Conservation (phyloP, 2,797 vertebrate species). For the Myripristis jacobus region DNA sequence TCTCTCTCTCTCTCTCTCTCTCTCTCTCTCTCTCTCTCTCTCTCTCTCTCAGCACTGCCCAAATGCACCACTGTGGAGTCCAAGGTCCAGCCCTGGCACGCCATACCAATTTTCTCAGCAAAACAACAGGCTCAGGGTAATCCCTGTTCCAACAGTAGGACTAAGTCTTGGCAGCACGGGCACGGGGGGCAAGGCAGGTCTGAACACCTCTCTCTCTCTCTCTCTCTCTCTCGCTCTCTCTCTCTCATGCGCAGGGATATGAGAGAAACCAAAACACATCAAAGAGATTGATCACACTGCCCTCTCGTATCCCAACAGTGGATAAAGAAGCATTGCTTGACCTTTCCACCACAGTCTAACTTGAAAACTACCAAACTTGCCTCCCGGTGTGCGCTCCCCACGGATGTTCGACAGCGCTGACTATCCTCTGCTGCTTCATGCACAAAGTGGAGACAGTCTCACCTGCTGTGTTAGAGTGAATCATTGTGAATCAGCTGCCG, state of each 20-base stretch:
- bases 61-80: constrained; percentile 32
- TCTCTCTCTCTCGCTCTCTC: not conserved
- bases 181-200: constrained; percentile 29
- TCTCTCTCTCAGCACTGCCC: constrained; percentile 14
- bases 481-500: constrained; percentile 64
- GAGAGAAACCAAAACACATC: constrained; percentile 36
- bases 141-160: constrained; percentile 51
- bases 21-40: not conserved
- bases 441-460: constrained; percentile 53
- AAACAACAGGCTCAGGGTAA: constrained; percentile 67
- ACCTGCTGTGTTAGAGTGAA: constrained; percentile 67
- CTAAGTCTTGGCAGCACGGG: constrained; percentile 51
- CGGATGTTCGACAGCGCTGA: not conserved
- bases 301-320: not conserved
- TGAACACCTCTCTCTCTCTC: constrained; percentile 19
- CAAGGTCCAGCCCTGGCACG: constrained; percentile 43
- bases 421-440: constrained; percentile 31
- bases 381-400: not conserved
- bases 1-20: constrained; percentile 1
- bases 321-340: too few species aligned
- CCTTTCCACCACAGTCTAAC: too few species aligned
- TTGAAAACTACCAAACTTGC: constrained; percentile 14
- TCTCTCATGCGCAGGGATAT: constrained; percentile 22
- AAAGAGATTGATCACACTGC: constrained; percentile 13
- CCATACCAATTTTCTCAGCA: constrained; percentile 44